Conservation (phyloP, 2,113 vertebrate genomes). For the Acinonyx jubatus region DNA sequence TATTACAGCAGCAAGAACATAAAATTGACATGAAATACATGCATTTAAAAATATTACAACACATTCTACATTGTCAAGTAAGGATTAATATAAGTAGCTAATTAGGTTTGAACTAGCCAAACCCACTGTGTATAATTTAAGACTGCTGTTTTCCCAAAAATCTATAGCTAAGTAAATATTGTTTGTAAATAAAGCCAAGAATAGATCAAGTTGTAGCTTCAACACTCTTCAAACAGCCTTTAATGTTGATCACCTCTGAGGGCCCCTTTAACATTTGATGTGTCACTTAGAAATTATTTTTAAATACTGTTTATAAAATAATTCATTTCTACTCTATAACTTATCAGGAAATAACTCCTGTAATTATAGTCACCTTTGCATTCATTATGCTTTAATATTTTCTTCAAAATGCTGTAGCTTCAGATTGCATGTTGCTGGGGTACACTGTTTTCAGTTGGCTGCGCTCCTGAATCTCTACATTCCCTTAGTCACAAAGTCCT, state of each 20-base stretch:
- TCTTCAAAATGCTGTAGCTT: constrained; percentile 50
- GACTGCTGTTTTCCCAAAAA: neutral
- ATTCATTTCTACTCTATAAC: neutral
- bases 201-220: neutral
- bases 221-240: neutral
- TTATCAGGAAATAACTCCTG: constrained; percentile 31
- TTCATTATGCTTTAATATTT: constrained; percentile 55
- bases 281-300: constrained; percentile 31
- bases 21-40: neutral
- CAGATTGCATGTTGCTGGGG: neutral
- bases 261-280: neutral
- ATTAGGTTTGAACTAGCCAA: neutral
- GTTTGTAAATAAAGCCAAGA: neutral
- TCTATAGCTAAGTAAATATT: neutral
- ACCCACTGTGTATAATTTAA: neutral
- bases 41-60: neutral
- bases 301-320: constrained; percentile 59
- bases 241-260: neutral
- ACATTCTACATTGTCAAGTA: neutral
- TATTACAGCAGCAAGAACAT: neutral
- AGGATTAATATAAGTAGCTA: neutral
- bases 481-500: neutral
- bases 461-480: neutral
- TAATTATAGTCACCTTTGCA: constrained; percentile 64
- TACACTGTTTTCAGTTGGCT: neutral